Conservation (phyloP, 92 coral and sea anemone genomes). For the Porites rus region DNA sequence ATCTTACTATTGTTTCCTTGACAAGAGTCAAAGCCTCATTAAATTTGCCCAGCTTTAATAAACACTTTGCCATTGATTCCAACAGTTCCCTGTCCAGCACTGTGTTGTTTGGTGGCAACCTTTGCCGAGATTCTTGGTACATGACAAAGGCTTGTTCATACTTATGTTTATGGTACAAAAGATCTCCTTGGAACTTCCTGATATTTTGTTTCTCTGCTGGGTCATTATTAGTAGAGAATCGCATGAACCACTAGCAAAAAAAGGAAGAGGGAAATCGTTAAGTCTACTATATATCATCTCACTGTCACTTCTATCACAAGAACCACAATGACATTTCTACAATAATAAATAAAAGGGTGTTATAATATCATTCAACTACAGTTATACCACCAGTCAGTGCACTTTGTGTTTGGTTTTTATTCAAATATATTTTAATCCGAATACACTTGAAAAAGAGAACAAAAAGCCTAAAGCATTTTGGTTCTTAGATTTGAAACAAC, state of each 20-base stretch:
- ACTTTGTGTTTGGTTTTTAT: too few species aligned
- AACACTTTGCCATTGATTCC: conserved; percentile 75
- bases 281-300: too few species aligned
- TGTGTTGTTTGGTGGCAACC: conserved; percentile 34
- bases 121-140: conserved; percentile 40
- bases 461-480: too few species aligned
- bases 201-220: conserved; percentile 56
- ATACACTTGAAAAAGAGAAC: too few species aligned
- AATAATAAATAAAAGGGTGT: too few species aligned
- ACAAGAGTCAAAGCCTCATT: conserved; percentile 55
- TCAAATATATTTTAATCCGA: too few species aligned
- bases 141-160: conserved; percentile 52
- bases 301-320: too few species aligned
- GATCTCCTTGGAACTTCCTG: conserved; percentile 78
- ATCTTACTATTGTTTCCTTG: conserved; percentile 35
- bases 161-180: conserved; percentile 46
- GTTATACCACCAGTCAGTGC: too few species aligned
- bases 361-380: too few species aligned
- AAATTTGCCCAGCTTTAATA: conserved; percentile 63
- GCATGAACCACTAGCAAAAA: conserved; percentile 69
- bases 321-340: too few species aligned
- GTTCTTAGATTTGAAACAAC: too few species aligned
- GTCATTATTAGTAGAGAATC: conserved; percentile 17
- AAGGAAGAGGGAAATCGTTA: not conserved
- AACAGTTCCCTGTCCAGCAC: conserved; percentile 74